Evolutionary conservation across 2,113 vertebrate genomes (phyloP), one percentile per base, ranked within the genome.

Genomic region (Carassius auratus): DNA sequence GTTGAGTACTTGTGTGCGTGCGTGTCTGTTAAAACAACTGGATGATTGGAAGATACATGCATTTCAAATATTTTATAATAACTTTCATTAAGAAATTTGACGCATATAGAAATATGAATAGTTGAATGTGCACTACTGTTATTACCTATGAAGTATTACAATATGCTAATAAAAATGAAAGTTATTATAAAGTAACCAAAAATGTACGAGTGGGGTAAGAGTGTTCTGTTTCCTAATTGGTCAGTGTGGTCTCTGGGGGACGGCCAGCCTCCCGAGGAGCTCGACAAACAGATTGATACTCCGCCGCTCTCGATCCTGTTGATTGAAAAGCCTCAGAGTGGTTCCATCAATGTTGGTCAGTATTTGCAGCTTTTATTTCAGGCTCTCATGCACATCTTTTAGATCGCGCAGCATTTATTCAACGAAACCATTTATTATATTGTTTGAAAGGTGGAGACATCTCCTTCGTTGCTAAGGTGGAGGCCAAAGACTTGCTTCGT

Each of bases 401-500:
- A 6, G 68, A 21, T 38, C 17, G 42, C 19, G 2, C 33, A 21
- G 5, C 38, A 5, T n/a, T 71, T 42, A 12, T 21, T 50, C 19
- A 74, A 74, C 21, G 23, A n/a, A 48, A 17, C 50, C 52, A 55
- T 17, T 10, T 57, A 52, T 12, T 57, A 50, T 52, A 1, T 59
- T 79, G 30, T 79, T n/a, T 79, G 86, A 84, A 45, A 99, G 98
- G 98, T 73, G 96, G 90, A 75, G 97, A 97, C 90, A 97, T 98
- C 87, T 96, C 94, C 81, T 99, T 99, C 88, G 89, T 96, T 89
- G 97, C 97, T 85, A 99, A 98, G 93, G 97, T 99, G 83, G 96
- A 99, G 93, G 97, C 96, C 50, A 97, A 99, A 94, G 98, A 99
- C 87, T 96, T 99, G 85, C 96, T 99, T 33, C 95, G 97, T 57